phyloP scores from a whole-genome alignment of 2,113 vertebrate genomes.

The Platanista minor region DNA sequence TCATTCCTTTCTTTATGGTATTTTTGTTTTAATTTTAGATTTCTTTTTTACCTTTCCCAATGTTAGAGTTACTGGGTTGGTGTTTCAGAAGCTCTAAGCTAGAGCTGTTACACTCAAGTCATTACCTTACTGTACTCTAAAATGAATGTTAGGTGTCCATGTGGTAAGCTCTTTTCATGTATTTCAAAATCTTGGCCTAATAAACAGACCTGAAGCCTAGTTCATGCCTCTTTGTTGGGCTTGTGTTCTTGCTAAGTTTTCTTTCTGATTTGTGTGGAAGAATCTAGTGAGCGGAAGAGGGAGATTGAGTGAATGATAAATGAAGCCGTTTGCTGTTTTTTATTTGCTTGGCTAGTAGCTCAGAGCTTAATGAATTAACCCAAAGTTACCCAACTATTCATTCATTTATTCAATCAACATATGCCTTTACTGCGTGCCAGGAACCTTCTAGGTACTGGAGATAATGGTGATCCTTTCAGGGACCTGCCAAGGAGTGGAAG shows the following conservation, averaged over 20 bases:
- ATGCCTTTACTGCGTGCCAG: background rate
- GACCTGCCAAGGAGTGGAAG: background rate
- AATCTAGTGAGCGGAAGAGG: constrained; percentile 6
- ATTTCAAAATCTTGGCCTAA: background rate
- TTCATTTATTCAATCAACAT: background rate
- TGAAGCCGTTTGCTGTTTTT: background rate
- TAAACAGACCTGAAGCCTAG: background rate
- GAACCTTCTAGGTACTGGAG: background rate
- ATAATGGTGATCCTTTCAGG: background rate
- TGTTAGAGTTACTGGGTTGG: background rate
- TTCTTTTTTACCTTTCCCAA: background rate
- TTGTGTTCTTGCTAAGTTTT: background rate
- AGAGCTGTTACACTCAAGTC: background rate
- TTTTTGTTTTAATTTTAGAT: constrained; percentile 30
- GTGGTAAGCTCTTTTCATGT: background rate
- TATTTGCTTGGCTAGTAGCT: background rate
- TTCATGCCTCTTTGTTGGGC: background rate
- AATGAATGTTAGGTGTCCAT: background rate
- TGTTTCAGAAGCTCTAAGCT: background rate
- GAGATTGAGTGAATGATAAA: background rate
- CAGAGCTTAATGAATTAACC: background rate
- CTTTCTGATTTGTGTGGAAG: background rate
- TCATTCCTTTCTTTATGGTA: background rate
- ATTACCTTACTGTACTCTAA: background rate
- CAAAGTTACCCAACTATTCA: background rate